Conservation (phyloP, 2,113 vertebrate genomes). For the Microcebus ravelobensis region DNA sequence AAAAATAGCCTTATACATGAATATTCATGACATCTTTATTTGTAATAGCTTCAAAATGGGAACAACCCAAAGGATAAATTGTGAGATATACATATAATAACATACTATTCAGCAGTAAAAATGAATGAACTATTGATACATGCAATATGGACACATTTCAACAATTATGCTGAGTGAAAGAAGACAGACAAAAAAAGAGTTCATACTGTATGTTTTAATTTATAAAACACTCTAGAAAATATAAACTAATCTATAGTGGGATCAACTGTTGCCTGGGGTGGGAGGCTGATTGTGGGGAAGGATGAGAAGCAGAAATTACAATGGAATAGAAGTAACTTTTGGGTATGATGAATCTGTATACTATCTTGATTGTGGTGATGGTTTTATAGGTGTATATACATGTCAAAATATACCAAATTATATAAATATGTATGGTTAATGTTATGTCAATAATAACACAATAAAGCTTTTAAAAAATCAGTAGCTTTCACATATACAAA, state of each 20-base stretch:
- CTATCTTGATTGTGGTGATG: neutral
- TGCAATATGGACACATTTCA: neutral
- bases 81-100: neutral
- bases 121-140: neutral
- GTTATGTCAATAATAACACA: neutral
- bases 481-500: neutral
- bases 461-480: conserved; percentile 24
- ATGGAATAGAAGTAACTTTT: neutral
- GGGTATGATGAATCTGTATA: neutral
- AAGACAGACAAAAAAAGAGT: neutral
- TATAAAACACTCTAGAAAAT: neutral
- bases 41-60: neutral
- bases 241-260: neutral
- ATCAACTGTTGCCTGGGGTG: neutral
- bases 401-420: neutral
- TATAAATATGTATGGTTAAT: neutral
- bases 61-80: neutral
- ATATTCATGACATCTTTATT: neutral
- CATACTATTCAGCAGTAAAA: neutral
- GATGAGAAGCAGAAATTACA: neutral
- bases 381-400: neutral
- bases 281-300: neutral
- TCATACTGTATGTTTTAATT: neutral
- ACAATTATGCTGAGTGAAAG: neutral
- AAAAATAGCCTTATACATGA: neutral